These are phyloP conservation scores for Pyxicephalus adspersus DNA, from an alignment of 2,113 vertebrate species.

Conservation along the genomic window DNA sequence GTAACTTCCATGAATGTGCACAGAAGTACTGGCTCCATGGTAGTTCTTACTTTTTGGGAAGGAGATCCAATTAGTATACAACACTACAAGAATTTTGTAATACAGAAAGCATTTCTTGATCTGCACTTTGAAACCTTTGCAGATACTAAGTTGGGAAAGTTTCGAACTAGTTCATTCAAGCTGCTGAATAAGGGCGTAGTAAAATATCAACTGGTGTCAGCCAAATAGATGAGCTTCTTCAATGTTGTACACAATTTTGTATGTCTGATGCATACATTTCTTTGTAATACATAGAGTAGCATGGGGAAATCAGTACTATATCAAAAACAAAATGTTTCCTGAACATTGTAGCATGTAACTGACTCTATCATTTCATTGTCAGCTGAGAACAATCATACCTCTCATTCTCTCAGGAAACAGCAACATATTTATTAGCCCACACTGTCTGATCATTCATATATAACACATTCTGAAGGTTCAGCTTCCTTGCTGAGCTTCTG, in stretches of 20 bases:
- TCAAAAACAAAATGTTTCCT: constrained; percentile 49
- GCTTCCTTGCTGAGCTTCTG: not conserved
- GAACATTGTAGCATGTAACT: constrained; percentile 60
- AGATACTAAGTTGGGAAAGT: no score
- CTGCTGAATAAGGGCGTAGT: no score
- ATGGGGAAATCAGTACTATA: not conserved
- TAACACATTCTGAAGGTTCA: not conserved
- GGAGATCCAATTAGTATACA: no score
- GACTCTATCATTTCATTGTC: constrained; percentile 53
- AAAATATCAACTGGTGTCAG: no score
- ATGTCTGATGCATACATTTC: not conserved
- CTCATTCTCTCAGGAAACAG: constrained; percentile 26
- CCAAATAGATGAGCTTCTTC: not conserved
- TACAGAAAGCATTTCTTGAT: no score
- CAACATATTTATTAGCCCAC: constrained; percentile 37
- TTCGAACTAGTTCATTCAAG: no score
- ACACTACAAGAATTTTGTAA: no score
- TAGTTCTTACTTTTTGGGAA: no score
- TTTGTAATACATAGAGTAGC: constrained; percentile 13
- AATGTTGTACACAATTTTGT: not conserved
- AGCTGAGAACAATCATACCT: constrained; percentile 40
- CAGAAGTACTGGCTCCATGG: no score
- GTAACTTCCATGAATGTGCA: no score
- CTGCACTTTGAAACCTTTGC: no score
- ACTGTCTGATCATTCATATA: constrained; percentile 29